Evolutionary conservation across 2,797 vertebrate species (phyloP).

Genomic region (Siniperca obscura): DNA sequence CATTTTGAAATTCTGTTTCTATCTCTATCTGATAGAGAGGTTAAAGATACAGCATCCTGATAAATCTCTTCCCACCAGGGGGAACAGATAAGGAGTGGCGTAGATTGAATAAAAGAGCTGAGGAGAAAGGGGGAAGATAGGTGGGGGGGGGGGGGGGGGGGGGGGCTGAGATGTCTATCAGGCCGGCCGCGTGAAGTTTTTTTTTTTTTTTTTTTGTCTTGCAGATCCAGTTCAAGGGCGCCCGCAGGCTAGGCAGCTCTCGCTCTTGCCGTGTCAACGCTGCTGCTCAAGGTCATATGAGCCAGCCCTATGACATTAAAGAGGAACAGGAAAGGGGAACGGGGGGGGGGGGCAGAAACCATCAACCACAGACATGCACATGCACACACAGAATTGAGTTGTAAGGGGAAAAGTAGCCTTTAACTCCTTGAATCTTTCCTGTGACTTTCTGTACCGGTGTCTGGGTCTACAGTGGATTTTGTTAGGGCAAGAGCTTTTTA

Average conservation of each 20-base stretch:
- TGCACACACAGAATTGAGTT: constrained; percentile 64
- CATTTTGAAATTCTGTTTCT: constrained; percentile 85
- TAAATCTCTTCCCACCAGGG: constrained; percentile 89
- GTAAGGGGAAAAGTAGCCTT: constrained; percentile 73
- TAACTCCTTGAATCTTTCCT: constrained; percentile 64
- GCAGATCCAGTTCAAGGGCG: constrained; percentile 99
- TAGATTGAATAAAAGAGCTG: constrained; percentile 82
- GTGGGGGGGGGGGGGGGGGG: constrained; percentile 51
- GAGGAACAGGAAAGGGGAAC: constrained; percentile 84
- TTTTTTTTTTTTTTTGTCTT: constrained; percentile 93
- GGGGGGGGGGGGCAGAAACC: constrained; percentile 73
- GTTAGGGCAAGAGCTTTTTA: constrained; percentile 77
- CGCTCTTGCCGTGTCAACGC: constrained; percentile 90
- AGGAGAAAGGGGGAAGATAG: constrained; percentile 57
- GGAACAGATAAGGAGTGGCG: constrained; percentile 79
- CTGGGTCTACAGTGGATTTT: constrained; percentile 68
- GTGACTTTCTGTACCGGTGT: constrained; percentile 57
- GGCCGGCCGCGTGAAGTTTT: constrained; percentile 90
- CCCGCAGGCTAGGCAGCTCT: constrained; percentile 97
- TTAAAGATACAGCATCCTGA: constrained; percentile 95
- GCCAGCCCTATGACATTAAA: constrained; percentile 98
- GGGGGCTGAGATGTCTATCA: constrained; percentile 97
- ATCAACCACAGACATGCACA: constrained; percentile 79
- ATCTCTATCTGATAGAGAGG: constrained; percentile 85
- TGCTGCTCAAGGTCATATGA: constrained; percentile 97